These are phyloP conservation scores for Apis cerana DNA, from an alignment of 1,140 invertebrate species.

Conservation along the genomic window DNA sequence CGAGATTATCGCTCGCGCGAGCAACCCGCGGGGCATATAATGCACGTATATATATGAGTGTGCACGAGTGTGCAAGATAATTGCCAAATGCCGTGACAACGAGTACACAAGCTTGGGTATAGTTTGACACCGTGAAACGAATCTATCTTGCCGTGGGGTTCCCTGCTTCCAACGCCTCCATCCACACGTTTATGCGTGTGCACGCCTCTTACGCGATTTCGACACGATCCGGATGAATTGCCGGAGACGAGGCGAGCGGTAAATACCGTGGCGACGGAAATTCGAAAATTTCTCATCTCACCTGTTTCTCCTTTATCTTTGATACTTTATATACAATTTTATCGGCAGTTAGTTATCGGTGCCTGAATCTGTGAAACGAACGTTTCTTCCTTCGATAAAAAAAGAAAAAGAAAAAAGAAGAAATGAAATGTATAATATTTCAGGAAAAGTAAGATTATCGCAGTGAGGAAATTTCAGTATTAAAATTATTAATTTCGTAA, in stretches of 20 bases:
- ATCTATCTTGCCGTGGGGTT: constrained; percentile 20
- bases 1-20: constrained; percentile 41
- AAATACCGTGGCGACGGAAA: neutral
- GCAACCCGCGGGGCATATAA: constrained; percentile 32
- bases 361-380: no score
- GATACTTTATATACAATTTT: no score
- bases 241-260: neutral
- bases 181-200: neutral
- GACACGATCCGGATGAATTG: constrained; percentile 22
- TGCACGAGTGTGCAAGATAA: constrained; percentile 50
- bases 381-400: no score
- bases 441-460: no score
- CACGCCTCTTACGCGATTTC: constrained; percentile 15
- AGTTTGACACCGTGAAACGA: constrained; percentile 29
- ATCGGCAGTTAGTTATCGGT: no score
- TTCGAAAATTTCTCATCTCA: neutral
- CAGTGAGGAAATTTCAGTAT: no score
- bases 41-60: constrained; percentile 5
- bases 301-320: no score
- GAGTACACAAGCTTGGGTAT: constrained; percentile 22
- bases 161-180: neutral
- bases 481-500: no score
- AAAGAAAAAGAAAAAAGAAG: no score
- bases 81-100: constrained; percentile 65
- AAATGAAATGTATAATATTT: no score